phyloP scores from a whole-genome alignment of 2,797 vertebrate genomes.

The Chiloscyllium punctatum region DNA sequence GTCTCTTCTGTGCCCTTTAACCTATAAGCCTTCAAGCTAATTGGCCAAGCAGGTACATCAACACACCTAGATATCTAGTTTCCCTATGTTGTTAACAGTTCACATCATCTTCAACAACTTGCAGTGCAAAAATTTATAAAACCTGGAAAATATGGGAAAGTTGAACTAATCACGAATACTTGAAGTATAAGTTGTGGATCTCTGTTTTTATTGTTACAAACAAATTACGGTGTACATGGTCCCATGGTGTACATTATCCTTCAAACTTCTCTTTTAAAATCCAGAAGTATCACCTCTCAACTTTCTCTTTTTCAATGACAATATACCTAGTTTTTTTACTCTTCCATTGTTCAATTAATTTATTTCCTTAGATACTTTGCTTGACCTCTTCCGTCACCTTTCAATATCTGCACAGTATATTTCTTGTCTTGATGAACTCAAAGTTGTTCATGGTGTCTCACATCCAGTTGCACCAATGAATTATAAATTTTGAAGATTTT shows the following conservation, averaged over 20 bases:
- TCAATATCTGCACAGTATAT: not conserved
- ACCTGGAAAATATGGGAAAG: not conserved
- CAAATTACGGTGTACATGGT: not conserved
- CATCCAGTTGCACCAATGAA: not conserved
- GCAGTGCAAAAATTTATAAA: too few species aligned
- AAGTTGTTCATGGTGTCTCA: not conserved
- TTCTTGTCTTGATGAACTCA: not conserved
- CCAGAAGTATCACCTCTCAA: not conserved
- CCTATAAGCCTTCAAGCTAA: not conserved
- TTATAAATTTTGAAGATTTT: not conserved
- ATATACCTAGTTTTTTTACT: not conserved
- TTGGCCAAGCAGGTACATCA: not conserved
- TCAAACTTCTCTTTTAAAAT: not conserved
- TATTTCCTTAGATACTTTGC: not conserved
- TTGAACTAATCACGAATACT: not conserved
- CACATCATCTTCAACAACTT: too few species aligned
- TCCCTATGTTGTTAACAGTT: not conserved
- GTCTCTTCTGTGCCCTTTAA: not conserved
- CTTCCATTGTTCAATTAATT: not conserved
- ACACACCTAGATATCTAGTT: not conserved
- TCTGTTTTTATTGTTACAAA: not conserved
- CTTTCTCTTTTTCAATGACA: not conserved
- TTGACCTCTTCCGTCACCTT: not conserved
- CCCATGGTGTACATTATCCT: not conserved
- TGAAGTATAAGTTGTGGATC: not conserved